A percentile compares a stretch with the other conserved stretches of the same genome.
Evolutionary conservation across 2,797 vertebrate genomes (phyloP).

Genomic region (Allobates femoralis): DNA sequence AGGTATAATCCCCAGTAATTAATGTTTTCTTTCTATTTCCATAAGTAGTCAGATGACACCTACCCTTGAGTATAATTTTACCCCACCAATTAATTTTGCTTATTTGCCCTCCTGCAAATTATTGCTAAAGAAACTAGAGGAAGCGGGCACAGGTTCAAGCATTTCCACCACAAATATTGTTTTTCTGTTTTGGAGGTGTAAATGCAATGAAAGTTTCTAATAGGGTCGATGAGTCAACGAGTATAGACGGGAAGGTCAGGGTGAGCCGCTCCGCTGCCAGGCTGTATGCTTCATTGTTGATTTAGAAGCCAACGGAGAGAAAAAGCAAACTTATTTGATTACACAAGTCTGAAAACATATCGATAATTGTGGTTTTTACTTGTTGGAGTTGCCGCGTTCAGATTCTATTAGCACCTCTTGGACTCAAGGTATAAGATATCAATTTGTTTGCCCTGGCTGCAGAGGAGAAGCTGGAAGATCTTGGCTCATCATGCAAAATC

Average conservation of each 20-base stretch:
- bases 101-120: slow-evolving; percentile 21
- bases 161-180: slow-evolving; percentile 14
- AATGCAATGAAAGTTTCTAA: slow-evolving; percentile 13
- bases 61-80: not conserved
- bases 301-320: not conserved
- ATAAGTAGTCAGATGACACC: slow-evolving; percentile 25
- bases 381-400: not conserved
- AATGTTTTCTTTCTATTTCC: slow-evolving; percentile 47
- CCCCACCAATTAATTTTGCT: slow-evolving; percentile 1
- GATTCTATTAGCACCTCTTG: not conserved
- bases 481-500: not conserved
- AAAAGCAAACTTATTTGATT: slow-evolving; percentile 21
- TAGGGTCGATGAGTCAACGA: slow-evolving; percentile 16
- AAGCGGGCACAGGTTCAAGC: slow-evolving; percentile 3
- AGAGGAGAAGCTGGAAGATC: not conserved
- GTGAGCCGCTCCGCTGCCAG: not conserved
- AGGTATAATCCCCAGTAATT: slow-evolving; percentile 7
- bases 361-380: slow-evolving; percentile 2
- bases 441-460: not conserved
- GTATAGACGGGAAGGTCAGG: not conserved
- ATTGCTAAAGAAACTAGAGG: slow-evolving; percentile 1
- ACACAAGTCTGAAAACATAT: not conserved
- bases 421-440: not conserved
- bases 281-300: slow-evolving; percentile 9
- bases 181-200: slow-evolving; percentile 20